These are phyloP conservation scores for Rhinoraja longicauda DNA, from an alignment of 2,797 vertebrate genomes.

Conservation along the genomic window DNA sequence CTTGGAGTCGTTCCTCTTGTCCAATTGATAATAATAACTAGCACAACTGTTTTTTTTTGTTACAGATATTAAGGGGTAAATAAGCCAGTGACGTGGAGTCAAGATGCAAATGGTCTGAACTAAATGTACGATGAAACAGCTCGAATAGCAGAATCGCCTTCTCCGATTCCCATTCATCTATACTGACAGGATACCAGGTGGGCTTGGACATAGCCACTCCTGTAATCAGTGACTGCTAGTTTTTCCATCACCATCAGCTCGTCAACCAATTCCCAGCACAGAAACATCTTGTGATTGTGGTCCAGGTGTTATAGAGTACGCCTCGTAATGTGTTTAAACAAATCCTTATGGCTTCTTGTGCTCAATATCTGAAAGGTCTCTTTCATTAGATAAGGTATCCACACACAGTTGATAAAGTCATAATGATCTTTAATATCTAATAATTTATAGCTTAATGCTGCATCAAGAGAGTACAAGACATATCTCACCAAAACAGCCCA, in stretches of 20 bases:
- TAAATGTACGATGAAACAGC: neutral
- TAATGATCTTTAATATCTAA: constrained; percentile 39
- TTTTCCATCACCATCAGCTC: neutral
- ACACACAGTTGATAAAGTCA: constrained; percentile 23
- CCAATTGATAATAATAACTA: too few species aligned
- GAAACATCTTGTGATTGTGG: neutral
- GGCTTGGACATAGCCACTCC: neutral
- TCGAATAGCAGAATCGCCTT: neutral
- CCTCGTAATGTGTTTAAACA: neutral
- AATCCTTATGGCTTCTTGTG: neutral
- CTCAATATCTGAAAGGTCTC: neutral
- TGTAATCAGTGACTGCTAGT: neutral
- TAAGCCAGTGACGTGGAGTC: neutral
- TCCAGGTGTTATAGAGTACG: neutral
- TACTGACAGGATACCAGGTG: neutral
- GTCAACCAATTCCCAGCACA: neutral
- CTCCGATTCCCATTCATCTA: neutral
- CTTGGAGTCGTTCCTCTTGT: too few species aligned
- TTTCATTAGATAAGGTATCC: neutral
- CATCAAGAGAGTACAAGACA: constrained; percentile 36
- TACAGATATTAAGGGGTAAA: neutral
- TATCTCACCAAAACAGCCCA: constrained; percentile 15
- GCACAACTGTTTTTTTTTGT: neutral
- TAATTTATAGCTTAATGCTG: constrained; percentile 40
- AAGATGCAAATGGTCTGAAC: neutral